Base-by-base conservation (phyloP, 2,797 vertebrate genomes). In the Neostethus bicornis region DNA sequence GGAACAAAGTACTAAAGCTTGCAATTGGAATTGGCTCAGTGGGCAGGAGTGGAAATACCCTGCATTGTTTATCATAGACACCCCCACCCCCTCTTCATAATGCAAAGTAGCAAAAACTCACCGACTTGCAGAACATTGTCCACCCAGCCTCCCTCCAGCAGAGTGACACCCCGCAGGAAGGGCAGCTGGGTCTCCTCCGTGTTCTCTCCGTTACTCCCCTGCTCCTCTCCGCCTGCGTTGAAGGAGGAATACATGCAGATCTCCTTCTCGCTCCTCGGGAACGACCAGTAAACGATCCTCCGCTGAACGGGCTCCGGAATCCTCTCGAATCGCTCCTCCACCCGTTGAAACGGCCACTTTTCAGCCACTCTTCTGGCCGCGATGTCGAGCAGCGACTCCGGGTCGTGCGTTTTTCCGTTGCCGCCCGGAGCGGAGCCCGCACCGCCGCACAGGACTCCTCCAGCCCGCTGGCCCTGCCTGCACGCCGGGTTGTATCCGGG, bases 191-290 rank as follows among this genome's bases (percentile, higher is more conserved):
- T 96, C 91, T 98, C 96, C 81, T 97, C 96, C 84, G 75, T 88
- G 84, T 81, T 90, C 80, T 89, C 88, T 84, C 88, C 88, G 84
- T 87, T 91, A 87, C 88, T 90, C 82, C 94, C 89, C 77, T 88
- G 90, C 79, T 95, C 94, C 66, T 95, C 94, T 63, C 92, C 93
- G 66, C 94, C 94, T 53, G 94, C 94, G 89, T 97, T 98, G 92
- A 97, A 98, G 73, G 96, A 98, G 61, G 96, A 98, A 74, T 98
- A 97, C 96, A 98, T 98, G 90, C 96, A 98, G 91, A 98, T 98
- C 89, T 98, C 96, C 87, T 94, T 92, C 89, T 98, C 96, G 85
- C 96, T 98, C 78, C 96, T 91, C 66, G 96, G 96, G 77, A 98
- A 98, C 26, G 96, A 98, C 96, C 96, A 98, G 88, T 97, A 98